A percentile compares a stretch with the other conserved stretches of the same genome.
phyloP scores from a whole-genome alignment of 2,888 invertebrate species.

The Hydraecia micacea region DNA sequence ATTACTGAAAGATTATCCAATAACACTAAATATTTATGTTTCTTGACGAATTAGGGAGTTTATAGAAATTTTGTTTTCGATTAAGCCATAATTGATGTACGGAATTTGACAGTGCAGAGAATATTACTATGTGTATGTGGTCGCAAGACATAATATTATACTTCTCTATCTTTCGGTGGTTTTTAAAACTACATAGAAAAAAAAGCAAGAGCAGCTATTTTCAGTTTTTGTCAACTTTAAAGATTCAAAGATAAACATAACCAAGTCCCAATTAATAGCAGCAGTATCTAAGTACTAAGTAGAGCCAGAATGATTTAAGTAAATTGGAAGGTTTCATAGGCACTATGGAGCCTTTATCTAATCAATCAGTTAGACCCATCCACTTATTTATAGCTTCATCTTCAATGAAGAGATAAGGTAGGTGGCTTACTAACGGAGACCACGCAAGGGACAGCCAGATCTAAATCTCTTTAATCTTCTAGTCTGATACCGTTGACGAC shows the following conservation, averaged over 20 bases:
- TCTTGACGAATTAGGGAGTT: not conserved
- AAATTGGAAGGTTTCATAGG: slow-evolving; percentile 7
- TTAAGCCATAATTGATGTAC: not conserved
- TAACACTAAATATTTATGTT: slow-evolving; percentile 27
- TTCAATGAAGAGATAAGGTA: slow-evolving; percentile 37
- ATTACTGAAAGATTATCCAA: slow-evolving; percentile 43
- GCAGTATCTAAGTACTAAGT: not conserved
- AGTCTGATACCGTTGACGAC: slow-evolving; percentile 28
- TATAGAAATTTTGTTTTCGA: not conserved
- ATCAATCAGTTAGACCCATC: slow-evolving; percentile 24
- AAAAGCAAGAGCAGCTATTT: not conserved
- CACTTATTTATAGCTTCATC: slow-evolving; percentile 16
- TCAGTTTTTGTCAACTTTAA: not conserved
- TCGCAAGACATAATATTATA: not conserved
- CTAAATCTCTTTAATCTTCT: slow-evolving; percentile 42
- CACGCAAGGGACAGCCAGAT: slow-evolving; percentile 24
- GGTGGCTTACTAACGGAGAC: slow-evolving; percentile 26
- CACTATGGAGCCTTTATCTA: slow-evolving; percentile 5
- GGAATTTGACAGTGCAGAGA: not conserved
- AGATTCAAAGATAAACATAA: too few species aligned
- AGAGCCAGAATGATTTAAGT: not conserved
- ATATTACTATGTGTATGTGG: not conserved
- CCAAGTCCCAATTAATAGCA: not conserved
- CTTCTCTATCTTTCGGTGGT: not conserved
- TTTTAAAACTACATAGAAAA: not conserved